Evolutionary conservation across 2,113 vertebrate genomes (phyloP).

Genomic region (Motacilla alba): DNA sequence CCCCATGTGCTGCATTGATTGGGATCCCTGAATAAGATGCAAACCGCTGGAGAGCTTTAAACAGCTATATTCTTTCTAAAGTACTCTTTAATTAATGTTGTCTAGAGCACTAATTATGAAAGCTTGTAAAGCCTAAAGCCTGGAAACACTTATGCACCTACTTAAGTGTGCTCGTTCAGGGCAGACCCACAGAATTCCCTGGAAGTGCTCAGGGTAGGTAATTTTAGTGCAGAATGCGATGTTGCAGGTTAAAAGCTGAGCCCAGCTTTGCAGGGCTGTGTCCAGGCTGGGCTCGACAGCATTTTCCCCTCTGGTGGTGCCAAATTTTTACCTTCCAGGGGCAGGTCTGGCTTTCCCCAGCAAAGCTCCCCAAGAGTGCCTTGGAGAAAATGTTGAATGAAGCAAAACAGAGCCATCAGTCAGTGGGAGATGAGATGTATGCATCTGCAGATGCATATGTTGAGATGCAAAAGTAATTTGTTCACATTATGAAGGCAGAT

Average conservation of each 20-base stretch:
- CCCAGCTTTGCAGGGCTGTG: neutral
- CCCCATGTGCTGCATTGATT: constrained; percentile 32
- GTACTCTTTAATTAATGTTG: constrained; percentile 60
- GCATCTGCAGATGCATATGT: neutral
- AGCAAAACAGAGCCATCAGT: neutral
- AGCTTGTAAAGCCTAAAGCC: constrained; percentile 53
- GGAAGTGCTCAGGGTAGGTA: neutral
- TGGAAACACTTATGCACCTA: constrained; percentile 54
- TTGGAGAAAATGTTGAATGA: neutral
- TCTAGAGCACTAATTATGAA: constrained; percentile 57
- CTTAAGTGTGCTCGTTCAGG: constrained; percentile 23
- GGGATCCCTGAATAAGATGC: constrained; percentile 20
- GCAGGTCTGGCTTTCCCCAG: neutral
- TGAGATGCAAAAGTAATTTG: neutral
- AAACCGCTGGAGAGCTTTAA: constrained; percentile 37
- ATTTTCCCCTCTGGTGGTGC: neutral
- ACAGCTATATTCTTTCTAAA: constrained; percentile 53
- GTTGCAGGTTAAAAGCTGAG: neutral
- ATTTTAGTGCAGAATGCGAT: neutral
- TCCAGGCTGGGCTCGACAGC: neutral
- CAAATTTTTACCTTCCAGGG: neutral
- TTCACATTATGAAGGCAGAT: neutral
- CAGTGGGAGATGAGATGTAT: neutral
- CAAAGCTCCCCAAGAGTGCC: neutral
- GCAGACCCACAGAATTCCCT: neutral